Percentiles rank a stretch among this genome's conserved stretches.
Evolutionary conservation across 2,888 invertebrate genomes (phyloP).

Genomic region (Alitta virens): DNA sequence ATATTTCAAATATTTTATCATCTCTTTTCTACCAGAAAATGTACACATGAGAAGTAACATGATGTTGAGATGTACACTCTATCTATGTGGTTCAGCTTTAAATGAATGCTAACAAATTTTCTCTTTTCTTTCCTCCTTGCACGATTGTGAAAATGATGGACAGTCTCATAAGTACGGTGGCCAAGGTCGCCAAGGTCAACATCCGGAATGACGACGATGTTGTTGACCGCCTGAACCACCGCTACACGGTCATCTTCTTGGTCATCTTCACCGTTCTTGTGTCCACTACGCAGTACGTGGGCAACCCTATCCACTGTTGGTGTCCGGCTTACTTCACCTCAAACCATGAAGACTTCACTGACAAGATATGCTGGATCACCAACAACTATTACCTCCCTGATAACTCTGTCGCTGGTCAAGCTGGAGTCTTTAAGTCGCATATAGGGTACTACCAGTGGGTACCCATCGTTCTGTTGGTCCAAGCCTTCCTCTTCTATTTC

Average conservation of each 20-base stretch:
- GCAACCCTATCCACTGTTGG: slow-evolving; percentile 57
- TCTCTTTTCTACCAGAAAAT: too few relatives aligned
- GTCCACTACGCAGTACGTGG: slow-evolving; percentile 55
- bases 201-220: slow-evolving; percentile 56
- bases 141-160: slow-evolving; percentile 8
- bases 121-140: too few relatives aligned
- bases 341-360: slow-evolving; percentile 17
- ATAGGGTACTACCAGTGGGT: slow-evolving; percentile 53
- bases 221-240: slow-evolving; percentile 53
- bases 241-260: slow-evolving; percentile 52
- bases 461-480: slow-evolving; percentile 59
- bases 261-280: slow-evolving; percentile 55
- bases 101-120: too few relatives aligned
- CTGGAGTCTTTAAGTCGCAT: neutral
- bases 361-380: slow-evolving; percentile 18
- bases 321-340: slow-evolving; percentile 59
- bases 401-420: slow-evolving; percentile 4
- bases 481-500: slow-evolving; percentile 59
- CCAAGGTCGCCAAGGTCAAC: slow-evolving; percentile 50
- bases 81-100: too few relatives aligned
- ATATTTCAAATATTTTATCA: too few relatives aligned
- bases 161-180: slow-evolving; percentile 27
- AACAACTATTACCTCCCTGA: slow-evolving; percentile 16
- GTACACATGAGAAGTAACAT: too few relatives aligned
- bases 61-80: too few relatives aligned